Conservation (phyloP, 2,797 vertebrate species). For the Ctenopoma multispine region DNA sequence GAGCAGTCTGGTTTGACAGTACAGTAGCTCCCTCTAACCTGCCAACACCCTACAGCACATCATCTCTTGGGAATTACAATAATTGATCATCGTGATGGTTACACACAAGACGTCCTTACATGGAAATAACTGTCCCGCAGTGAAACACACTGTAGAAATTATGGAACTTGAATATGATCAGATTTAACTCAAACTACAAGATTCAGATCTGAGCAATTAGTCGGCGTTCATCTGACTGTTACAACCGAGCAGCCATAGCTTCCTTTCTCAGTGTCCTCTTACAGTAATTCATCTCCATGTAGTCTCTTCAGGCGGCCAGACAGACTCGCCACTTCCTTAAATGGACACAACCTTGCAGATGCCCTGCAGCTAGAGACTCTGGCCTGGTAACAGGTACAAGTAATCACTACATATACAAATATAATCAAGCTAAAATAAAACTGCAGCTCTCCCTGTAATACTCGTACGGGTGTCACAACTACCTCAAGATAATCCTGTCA, state of each 20-base stretch:
- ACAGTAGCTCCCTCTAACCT: conserved; percentile 12
- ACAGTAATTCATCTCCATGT: conserved; percentile 6
- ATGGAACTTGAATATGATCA: conserved; percentile 12
- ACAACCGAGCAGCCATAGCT: conserved; percentile 24
- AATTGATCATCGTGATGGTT: conserved; percentile 20
- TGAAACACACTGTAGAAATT: conserved; percentile 12
- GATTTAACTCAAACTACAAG: conserved; percentile 21
- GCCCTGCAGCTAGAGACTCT: conserved; percentile 11
- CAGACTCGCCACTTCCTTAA: conserved; percentile 48
- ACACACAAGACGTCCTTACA: conserved; percentile 20
- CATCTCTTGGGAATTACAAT: conserved; percentile 16
- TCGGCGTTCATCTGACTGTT: conserved; percentile 31
- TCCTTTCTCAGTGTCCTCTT: conserved; percentile 27
- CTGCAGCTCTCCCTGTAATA: neutral
- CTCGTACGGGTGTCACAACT: neutral
- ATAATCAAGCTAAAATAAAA: neutral
- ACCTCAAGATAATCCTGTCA: conserved; percentile 6
- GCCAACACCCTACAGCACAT: conserved; percentile 32
- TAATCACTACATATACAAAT: conserved; percentile 7
- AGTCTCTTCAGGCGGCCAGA: conserved; percentile 7
- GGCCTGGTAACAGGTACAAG: conserved; percentile 35
- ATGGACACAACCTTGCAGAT: conserved; percentile 41
- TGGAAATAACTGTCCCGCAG: conserved; percentile 25
- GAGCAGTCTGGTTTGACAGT: conserved; percentile 17
- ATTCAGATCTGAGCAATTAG: conserved; percentile 5